Evolutionary conservation across 2,888 invertebrate species (phyloP).

Genomic region (Agriopis leucophaearia): DNA sequence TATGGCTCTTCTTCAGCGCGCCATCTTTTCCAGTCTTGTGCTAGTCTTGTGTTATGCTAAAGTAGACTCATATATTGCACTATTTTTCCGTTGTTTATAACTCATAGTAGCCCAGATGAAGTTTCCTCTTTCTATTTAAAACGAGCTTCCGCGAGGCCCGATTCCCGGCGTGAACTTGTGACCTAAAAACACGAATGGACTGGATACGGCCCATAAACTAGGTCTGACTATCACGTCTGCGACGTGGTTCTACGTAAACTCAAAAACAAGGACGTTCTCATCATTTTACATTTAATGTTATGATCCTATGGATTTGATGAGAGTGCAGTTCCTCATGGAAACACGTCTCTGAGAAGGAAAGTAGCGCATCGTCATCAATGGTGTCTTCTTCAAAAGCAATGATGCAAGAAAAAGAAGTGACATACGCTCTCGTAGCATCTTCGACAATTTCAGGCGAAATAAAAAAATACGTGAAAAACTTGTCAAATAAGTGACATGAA

Average conservation of each 20-base stretch:
- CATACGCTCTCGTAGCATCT: too few species aligned
- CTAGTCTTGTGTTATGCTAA: too few species aligned
- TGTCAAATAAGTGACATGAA: too few species aligned
- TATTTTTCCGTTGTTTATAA: not conserved
- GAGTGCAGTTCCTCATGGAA: not conserved
- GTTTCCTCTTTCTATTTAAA: slow-evolving; percentile 8
- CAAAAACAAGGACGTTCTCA: not conserved
- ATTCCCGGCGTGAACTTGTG: slow-evolving; percentile 15
- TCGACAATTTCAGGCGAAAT: too few species aligned
- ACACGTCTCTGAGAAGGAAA: too few species aligned
- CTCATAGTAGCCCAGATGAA: slow-evolving; percentile 1
- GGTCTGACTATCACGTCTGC: slow-evolving; percentile 10
- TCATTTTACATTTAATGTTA: not conserved
- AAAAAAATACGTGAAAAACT: too few species aligned
- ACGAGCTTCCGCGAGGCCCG: slow-evolving; percentile 13
- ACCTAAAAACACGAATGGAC: slow-evolving; percentile 17
- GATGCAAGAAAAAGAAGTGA: too few species aligned
- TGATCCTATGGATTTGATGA: not conserved
- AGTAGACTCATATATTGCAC: too few species aligned
- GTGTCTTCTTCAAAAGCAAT: too few species aligned
- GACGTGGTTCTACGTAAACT: not conserved
- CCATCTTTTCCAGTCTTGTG: too few species aligned
- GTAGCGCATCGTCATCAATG: too few species aligned
- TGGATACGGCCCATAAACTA: slow-evolving; percentile 4
- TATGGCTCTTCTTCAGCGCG: too few species aligned